Conservation (phyloP, 2,888 invertebrate species). For the Drosophila mimetica region DNA sequence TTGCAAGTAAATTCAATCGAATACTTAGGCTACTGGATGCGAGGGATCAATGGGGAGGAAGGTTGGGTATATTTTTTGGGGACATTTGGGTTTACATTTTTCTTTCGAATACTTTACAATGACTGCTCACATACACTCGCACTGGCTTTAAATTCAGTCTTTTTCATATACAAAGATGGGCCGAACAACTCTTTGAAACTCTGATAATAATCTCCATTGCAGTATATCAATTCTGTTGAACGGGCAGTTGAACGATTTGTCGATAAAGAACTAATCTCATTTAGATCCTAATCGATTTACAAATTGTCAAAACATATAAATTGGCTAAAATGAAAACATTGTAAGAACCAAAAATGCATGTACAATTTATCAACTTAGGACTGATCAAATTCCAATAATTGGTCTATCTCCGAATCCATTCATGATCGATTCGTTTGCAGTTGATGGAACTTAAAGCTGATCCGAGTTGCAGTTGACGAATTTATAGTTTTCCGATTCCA, state of each 20-base stretch:
- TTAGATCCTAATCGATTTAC: background rate
- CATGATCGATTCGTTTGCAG: background rate
- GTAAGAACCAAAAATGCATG: background rate
- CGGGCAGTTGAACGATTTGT: background rate
- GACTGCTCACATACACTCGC: conserved; percentile 29
- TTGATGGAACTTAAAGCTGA: conserved; percentile 2
- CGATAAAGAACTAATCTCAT: conserved; percentile 9
- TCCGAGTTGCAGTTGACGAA: conserved; percentile 15
- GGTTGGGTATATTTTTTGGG: conserved; percentile 8
- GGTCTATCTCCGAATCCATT: conserved; percentile 3
- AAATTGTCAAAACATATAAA: background rate
- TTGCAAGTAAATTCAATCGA: conserved; percentile 61
- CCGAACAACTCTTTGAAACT: background rate
- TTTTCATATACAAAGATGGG: conserved; percentile 58
- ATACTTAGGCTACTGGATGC: conserved; percentile 39
- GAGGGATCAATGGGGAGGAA: conserved; percentile 5
- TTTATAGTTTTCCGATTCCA: conserved; percentile 23
- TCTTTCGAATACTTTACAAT: conserved; percentile 24
- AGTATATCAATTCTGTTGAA: conserved; percentile 1
- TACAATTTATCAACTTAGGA: background rate
- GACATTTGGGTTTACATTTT: background rate
- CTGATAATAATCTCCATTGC: background rate
- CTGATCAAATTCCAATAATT: background rate
- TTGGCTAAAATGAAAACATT: background rate
- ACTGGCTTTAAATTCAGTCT: conserved; percentile 64